phyloP scores from a whole-genome alignment of 2,113 vertebrate species.

The Pluvianellus socialis region DNA sequence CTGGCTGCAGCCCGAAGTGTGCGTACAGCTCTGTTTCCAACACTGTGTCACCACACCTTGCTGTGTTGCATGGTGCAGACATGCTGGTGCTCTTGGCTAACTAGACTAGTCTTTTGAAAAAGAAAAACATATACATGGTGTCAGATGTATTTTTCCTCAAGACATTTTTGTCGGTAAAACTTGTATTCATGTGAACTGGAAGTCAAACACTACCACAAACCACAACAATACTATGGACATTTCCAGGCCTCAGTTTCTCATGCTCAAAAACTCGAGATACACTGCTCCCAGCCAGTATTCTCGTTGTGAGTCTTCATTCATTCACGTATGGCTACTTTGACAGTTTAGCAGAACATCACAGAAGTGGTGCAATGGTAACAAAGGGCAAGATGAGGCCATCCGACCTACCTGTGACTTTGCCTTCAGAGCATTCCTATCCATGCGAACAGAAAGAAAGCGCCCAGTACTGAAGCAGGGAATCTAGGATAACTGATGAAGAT shows the following conservation, averaged over 20 bases:
- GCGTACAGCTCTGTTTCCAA: background rate
- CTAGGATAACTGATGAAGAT: background rate
- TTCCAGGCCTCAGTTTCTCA: background rate
- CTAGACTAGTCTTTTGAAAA: background rate
- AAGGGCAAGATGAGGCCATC: background rate
- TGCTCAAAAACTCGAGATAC: background rate
- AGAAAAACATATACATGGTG: background rate
- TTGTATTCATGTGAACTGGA: background rate
- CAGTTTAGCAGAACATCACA: background rate
- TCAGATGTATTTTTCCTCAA: background rate
- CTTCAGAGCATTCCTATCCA: background rate
- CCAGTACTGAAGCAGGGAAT: background rate
- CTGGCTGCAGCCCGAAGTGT: background rate
- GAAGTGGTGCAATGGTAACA: background rate
- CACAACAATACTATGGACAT: background rate
- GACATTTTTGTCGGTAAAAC: background rate
- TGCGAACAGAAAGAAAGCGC: background rate
- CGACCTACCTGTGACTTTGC: fast-evolving
- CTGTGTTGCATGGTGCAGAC: background rate
- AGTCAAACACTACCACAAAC: background rate
- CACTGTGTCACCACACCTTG: background rate
- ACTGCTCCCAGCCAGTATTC: background rate
- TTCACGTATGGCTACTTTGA: background rate
- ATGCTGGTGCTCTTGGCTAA: background rate
- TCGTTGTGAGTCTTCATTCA: background rate